These are phyloP conservation scores for Lophura nycthemera DNA, from an alignment of 2,113 vertebrate species.

Conservation along the genomic window DNA sequence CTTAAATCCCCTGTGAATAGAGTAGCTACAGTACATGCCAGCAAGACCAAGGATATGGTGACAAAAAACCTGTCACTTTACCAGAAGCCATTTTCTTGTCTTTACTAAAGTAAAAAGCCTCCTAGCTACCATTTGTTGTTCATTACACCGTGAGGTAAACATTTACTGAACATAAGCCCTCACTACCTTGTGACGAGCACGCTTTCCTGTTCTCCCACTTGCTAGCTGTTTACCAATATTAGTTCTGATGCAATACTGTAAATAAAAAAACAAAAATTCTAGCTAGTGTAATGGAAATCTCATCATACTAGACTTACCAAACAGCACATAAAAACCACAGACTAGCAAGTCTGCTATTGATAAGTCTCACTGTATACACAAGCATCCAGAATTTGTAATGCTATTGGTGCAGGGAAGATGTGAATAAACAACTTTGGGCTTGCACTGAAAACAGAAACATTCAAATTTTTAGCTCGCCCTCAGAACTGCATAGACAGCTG, in stretches of 20 bases:
- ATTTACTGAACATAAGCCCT: background rate
- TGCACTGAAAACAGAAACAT: background rate
- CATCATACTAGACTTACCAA: background rate
- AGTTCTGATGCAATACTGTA: background rate
- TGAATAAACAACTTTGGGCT: background rate
- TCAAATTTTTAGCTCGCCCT: background rate
- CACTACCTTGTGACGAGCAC: background rate
- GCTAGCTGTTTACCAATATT: background rate
- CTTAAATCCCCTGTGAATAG: background rate
- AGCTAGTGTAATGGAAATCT: background rate
- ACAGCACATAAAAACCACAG: background rate
- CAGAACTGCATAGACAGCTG: background rate
- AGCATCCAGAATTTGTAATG: background rate
- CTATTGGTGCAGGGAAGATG: background rate
- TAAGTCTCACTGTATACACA: background rate
- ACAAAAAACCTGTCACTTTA: background rate
- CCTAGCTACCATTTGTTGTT: background rate
- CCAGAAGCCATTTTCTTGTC: no score
- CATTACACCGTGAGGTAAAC: background rate
- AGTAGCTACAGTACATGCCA: background rate
- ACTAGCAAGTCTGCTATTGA: background rate
- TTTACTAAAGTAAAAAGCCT: background rate
- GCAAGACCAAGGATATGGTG: fast-evolving
- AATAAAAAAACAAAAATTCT: no score
- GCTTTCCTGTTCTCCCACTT: background rate